These are phyloP conservation scores for Saccostrea cuccullata DNA, from an alignment of 1,140 invertebrate genomes.

Conservation along the genomic window DNA sequence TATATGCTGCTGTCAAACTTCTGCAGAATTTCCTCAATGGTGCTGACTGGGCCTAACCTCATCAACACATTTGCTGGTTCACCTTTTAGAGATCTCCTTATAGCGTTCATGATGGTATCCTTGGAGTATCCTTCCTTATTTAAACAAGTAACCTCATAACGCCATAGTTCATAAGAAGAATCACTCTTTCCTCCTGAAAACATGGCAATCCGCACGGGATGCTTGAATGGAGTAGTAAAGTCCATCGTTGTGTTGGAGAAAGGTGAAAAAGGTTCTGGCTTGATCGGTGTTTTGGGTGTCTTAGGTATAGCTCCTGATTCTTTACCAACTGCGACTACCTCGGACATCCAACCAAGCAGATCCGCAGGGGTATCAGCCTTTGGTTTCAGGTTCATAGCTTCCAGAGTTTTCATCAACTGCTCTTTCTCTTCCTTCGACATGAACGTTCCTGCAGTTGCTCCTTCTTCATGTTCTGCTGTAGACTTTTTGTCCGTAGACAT, in stretches of 20 bases:
- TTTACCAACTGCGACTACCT: background rate
- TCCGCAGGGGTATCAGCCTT: background rate
- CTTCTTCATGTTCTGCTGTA: too few relatives aligned
- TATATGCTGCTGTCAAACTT: background rate
- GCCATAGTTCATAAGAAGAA: background rate
- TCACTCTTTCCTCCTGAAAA: background rate
- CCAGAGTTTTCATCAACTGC: background rate
- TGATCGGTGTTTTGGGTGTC: background rate
- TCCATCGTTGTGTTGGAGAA: background rate
- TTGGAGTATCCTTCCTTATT: background rate
- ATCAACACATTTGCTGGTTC: background rate
- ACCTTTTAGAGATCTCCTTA: background rate
- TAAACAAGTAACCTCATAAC: background rate
- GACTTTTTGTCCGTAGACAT: too few relatives aligned
- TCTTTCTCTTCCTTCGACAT: background rate
- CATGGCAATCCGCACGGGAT: background rate
- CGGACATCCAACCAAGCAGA: background rate
- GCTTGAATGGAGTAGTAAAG: background rate
- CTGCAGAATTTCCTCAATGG: background rate
- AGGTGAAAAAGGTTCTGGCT: background rate
- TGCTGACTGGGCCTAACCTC: background rate
- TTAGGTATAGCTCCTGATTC: background rate
- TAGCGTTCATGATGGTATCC: conserved; percentile 3
- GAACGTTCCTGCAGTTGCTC: background rate
- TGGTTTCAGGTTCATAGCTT: background rate